A percentile compares a stretch with the other conserved stretches of the same genome.
Conservation (phyloP, 2,888 invertebrate genomes). For the Pandemis cinnamomeana region DNA sequence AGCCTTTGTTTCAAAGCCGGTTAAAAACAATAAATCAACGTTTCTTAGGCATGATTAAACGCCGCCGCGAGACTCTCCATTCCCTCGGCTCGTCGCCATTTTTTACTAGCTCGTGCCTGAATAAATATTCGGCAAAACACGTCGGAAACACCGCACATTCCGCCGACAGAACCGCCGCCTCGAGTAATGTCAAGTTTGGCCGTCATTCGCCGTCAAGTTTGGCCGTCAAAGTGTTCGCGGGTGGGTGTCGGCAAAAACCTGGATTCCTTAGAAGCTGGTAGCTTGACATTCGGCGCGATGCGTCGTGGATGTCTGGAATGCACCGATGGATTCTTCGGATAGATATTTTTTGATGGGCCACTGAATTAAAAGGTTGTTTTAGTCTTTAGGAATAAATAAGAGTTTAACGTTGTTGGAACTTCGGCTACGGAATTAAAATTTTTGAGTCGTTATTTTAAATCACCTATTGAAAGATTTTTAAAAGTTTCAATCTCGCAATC, state of each 20-base stretch:
- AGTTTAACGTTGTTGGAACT: constrained; percentile 27
- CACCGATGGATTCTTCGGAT: constrained; percentile 30
- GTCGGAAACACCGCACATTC: constrained; percentile 61
- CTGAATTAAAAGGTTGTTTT: constrained; percentile 40
- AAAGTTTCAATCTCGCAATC: not conserved
- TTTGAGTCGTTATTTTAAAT: constrained; percentile 18
- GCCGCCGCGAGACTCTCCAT: constrained; percentile 46
- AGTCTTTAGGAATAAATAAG: constrained; percentile 36
- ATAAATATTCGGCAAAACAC: constrained; percentile 76
- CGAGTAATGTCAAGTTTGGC: constrained; percentile 64
- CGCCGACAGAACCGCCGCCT: constrained; percentile 66
- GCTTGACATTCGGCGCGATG: constrained; percentile 48
- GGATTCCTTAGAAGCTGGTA: constrained; percentile 46
- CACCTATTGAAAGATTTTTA: not conserved
- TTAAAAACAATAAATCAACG: constrained; percentile 37
- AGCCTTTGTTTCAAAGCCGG: constrained; percentile 36
- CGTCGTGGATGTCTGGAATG: constrained; percentile 42
- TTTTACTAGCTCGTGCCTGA: constrained; percentile 50
- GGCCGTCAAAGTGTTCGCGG: constrained; percentile 67
- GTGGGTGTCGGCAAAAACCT: constrained; percentile 71
- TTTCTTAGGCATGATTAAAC: constrained; percentile 40
- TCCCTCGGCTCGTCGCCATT: constrained; percentile 61
- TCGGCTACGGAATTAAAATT: constrained; percentile 19
- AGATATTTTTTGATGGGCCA: constrained; percentile 38
- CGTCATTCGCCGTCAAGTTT: constrained; percentile 45